Base-by-base conservation (phyloP, 2,113 vertebrate genomes). In the Zonotrichia leucophrys region DNA sequence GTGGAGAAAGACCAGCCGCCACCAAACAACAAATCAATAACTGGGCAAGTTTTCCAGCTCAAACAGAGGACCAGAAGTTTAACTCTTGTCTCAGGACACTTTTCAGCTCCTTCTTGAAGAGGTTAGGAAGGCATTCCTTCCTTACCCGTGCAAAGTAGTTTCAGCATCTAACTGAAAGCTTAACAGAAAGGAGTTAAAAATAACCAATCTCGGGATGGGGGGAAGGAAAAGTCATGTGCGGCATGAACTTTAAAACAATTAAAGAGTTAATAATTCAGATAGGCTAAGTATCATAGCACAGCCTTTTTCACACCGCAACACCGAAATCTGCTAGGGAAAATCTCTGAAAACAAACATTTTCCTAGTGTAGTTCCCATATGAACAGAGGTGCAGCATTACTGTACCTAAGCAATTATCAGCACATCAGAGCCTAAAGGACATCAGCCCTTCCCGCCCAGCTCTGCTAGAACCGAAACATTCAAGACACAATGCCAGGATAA, bases 401-500 rank as follows among this genome's bases (percentile, higher is more conserved):
- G n/a, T 13, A 73, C 50, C 60, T 31, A 55, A 56, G 35, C 50
- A 70, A 24, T 39, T 66, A 59, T 4, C 35, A 44, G 50, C 63
- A 46, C 46, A 66, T 33, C n/a, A 25, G 35, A 18, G 28, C 12
- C 2, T 25, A 27, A n/a, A 58, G 3, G 10, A 5, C 31, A 81
- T 42, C 60, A 27, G 25, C 58, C 44, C 14, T 53, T 47, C 14
- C 52, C n/a, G 68, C n/a, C 15, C 35, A 58, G 10, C 74, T 35
- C 74, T 31, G 44, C 78, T 16, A 31, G 27, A 41, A 5, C 22
- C 3, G 7, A 52, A 66, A 8, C 37, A 58, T 10, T 23, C 27
- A 11, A 0, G 1, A 25, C 30, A 44, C 25, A 60, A 19, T 1
- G 4, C 12, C 66, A 42, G 5, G 44, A 0, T 10, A 79, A 47